Percentiles rank a stretch among this genome's conserved stretches.
These are phyloP conservation scores for Pipa parva DNA, from an alignment of 2,113 vertebrate species.

Conservation along the genomic window DNA sequence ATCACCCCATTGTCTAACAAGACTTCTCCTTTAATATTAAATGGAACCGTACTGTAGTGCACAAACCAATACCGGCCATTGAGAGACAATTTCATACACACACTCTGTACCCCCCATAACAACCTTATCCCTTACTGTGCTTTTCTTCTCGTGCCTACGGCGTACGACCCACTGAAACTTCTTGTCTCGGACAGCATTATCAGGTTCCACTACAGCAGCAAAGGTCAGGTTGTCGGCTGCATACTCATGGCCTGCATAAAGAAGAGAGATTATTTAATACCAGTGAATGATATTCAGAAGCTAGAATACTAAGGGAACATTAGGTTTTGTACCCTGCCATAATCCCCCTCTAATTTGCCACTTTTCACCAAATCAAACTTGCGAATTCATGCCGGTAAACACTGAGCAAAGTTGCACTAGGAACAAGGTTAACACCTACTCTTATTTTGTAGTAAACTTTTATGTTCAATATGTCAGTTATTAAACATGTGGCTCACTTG, in stretches of 20 bases:
- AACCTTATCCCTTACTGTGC: conserved; percentile 75
- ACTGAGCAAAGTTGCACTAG: no score
- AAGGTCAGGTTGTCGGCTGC: conserved; percentile 90
- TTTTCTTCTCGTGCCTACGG: conserved; percentile 77
- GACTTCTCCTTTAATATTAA: neutral
- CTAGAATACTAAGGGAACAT: no score
- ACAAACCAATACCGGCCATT: no score
- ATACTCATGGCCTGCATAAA: conserved; percentile 82
- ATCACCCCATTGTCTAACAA: neutral
- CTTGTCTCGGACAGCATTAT: conserved; percentile 70
- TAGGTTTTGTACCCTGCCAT: no score
- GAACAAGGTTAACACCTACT: no score
- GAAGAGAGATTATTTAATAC: neutral
- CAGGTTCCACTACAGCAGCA: conserved; percentile 79
- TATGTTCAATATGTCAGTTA: no score
- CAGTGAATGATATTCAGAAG: neutral
- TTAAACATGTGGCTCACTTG: no score
- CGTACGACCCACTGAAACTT: conserved; percentile 81
- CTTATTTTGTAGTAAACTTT: no score
- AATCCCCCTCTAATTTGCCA: no score
- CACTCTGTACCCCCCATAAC: neutral
- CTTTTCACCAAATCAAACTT: no score
- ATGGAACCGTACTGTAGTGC: no score
- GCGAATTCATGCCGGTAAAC: no score
- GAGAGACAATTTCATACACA: fast-evolving